Evolutionary conservation across 2,113 vertebrate genomes (phyloP).

Genomic region (Jaculus jaculus): DNA sequence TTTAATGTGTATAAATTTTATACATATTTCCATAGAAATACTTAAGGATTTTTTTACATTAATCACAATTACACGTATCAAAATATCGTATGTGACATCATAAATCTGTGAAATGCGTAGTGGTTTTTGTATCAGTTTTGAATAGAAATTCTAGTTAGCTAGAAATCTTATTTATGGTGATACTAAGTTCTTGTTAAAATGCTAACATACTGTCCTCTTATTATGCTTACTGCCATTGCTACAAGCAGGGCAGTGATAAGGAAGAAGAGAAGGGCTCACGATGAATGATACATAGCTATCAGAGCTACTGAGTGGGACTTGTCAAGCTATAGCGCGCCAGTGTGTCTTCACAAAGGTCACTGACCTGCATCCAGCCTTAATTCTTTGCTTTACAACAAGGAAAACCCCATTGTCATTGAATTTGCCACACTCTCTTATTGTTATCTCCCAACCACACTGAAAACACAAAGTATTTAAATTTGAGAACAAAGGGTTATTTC

Average conservation of each 20-base stretch:
- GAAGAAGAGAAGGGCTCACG: not conserved
- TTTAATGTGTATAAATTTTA: not conserved
- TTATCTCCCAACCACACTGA: conserved; percentile 57
- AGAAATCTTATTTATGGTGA: conserved; percentile 19
- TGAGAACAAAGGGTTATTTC: conserved; percentile 69
- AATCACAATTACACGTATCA: not conserved
- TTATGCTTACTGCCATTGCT: not conserved
- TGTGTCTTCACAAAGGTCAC: not conserved
- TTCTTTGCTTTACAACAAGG: conserved; percentile 41
- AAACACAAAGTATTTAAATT: conserved; percentile 71
- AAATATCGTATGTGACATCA: not conserved
- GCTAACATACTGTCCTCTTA: not conserved
- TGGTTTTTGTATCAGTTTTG: not conserved
- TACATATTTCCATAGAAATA: conserved; percentile 20
- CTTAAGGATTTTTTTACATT: conserved; percentile 4
- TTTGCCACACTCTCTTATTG: not conserved
- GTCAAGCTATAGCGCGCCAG: not conserved
- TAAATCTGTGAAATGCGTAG: not conserved
- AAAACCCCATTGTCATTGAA: not conserved
- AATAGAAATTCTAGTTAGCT: not conserved
- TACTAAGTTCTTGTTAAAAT: not conserved
- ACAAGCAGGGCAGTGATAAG: not conserved
- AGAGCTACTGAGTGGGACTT: not conserved
- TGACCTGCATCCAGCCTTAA: not conserved
- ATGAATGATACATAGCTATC: not conserved